Evolutionary conservation across 2,888 invertebrate species (phyloP), one percentile per base, ranked within the genome.

Genomic region (Hofmannophila pseudospretella): DNA sequence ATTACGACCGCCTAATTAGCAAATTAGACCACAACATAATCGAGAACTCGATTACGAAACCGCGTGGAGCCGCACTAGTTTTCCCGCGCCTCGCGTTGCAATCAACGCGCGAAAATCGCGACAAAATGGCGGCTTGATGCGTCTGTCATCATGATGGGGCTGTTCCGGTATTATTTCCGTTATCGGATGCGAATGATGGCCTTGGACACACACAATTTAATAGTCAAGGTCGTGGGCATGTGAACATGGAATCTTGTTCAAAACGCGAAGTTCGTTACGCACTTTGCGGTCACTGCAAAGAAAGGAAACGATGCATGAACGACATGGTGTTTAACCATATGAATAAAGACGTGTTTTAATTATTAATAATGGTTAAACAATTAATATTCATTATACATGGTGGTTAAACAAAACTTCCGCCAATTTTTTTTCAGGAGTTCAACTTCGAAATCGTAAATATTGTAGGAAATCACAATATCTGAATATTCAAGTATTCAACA

Each of bases 211-310:
- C 23, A 20, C 29, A 36, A 38, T 40, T 38, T 32, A 56, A 60
- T 61, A 49, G 54, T 44, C 65, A 73, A 72, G 70, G 70, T 55
- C 61, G 51, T 45, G 54, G 52, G 39, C 49, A 55, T 46, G 23
- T 16, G 16, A 16, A 16, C 20, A 8, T 23, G 4, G n/a, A 47
- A 28, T 7, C 11, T 23, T n/a, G n/a, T 23, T 23, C n/a, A 23
- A 20, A 26, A 28, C 8, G 12, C 7, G 28, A 11, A 11, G 11
- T 11, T 28, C 28, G 28, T 9, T 28, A 28, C 12, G 28, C 23
- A 23, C 23, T 4, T 7, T n/a, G 23, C 23, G n/a, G 8, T 23
- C n/a, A 4, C n/a, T 23, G 23, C 23, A 7, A 19, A 22, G 22
- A 2, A 22, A 22, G 23, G 23, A 23, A 23, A n/a, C 23, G 23